Evolutionary conservation across 2,888 invertebrate genomes (phyloP).

Genomic region (Ochlodes sylvanus): DNA sequence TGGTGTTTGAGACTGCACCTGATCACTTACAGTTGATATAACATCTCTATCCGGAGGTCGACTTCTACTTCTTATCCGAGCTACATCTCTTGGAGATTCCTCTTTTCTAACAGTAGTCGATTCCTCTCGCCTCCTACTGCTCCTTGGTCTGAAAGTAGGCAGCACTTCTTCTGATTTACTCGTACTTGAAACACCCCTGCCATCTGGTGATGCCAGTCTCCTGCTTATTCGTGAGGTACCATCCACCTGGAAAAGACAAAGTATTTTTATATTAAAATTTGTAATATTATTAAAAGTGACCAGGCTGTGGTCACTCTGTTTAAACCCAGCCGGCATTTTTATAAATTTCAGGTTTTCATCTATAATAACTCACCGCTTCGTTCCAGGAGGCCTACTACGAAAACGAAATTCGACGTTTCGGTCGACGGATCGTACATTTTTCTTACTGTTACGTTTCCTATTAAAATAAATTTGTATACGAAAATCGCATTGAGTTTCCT

Average conservation of each 20-base stretch:
- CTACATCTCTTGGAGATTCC: constrained; percentile 50
- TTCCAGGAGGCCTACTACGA: too few relatives aligned
- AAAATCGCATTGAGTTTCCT: too few relatives aligned
- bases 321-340: too few relatives aligned
- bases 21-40: constrained; percentile 50
- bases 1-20: constrained; percentile 52
- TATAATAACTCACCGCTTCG: too few relatives aligned
- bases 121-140: constrained; percentile 65
- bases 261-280: neutral
- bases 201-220: constrained; percentile 60
- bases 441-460: too few relatives aligned
- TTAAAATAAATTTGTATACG: too few relatives aligned
- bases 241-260: constrained; percentile 67
- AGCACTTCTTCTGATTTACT: constrained; percentile 56
- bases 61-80: constrained; percentile 62
- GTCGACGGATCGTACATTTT: too few relatives aligned
- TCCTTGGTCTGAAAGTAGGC: constrained; percentile 64
- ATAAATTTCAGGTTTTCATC: too few relatives aligned
- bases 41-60: constrained; percentile 51
- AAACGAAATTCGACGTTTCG: too few relatives aligned
- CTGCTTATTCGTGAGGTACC: constrained; percentile 62
- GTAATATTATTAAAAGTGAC: too few relatives aligned
- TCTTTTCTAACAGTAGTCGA: constrained; percentile 27
- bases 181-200: constrained; percentile 49
- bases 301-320: too few relatives aligned